Conservation (phyloP, 2,797 vertebrate species). For the Enteromius viviparus region DNA sequence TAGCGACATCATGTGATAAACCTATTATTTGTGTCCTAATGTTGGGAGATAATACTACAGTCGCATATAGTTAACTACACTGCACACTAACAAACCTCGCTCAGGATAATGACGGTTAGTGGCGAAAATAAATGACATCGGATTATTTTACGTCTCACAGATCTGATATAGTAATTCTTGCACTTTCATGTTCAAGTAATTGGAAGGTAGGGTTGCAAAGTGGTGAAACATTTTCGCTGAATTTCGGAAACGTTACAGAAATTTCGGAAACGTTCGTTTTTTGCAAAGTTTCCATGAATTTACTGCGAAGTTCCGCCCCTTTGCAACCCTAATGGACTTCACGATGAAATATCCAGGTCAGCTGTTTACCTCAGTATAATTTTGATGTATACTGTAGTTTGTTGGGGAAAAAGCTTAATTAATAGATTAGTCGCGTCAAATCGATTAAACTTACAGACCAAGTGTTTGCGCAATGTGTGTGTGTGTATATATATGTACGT, state of each 20-base stretch:
- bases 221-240: background rate
- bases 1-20: background rate
- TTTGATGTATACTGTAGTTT: background rate
- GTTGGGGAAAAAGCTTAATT: background rate
- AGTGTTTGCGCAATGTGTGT: background rate
- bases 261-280: background rate
- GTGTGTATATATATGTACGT: no score
- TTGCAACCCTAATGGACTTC: background rate
- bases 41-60: conserved; percentile 9
- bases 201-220: background rate
- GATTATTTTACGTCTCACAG: background rate
- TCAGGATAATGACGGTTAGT: conserved; percentile 10
- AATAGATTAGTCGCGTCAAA: background rate
- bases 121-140: background rate
- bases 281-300: background rate
- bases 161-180: background rate
- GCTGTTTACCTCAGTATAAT: background rate
- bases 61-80: conserved; percentile 25
- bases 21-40: background rate
- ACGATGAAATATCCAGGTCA: background rate
- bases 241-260: background rate
- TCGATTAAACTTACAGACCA: background rate
- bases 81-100: conserved; percentile 39
- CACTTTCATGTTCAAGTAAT: background rate
- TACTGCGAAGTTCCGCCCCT: background rate